Evolutionary conservation across 2,888 invertebrate species (phyloP), one percentile per base, ranked within the genome.

Genomic region (Heliconius cydno): DNA sequence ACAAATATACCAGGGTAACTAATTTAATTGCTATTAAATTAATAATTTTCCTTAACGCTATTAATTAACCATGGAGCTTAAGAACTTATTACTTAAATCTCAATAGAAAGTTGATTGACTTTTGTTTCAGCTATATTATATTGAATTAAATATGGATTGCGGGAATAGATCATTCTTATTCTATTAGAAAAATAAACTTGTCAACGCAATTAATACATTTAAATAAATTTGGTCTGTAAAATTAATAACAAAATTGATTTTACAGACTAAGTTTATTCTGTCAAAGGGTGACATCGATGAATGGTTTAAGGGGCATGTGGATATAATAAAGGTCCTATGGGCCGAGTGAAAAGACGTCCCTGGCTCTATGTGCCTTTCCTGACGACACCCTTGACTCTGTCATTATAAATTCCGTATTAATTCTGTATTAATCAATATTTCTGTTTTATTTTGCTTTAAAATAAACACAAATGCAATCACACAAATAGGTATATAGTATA

Each of bases 1-100:
- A 68, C 68, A 41, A 68, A 41, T 38, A 38, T 68, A 68, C 41
- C 68, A 68, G 68, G 68, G 68, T 68, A 68, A 68, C 13, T 68
- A 68, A 68, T 68, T 68, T 25, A 68, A 68, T 68, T 68, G 68
- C 68, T 68, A n/a, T 41, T 68, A 41, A 68, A 68, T 25, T n/a
- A 25, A 41, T 68, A 41, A 25, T 68, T 68, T 68, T 41, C 13
- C 25, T 68, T 13, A 68, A 41, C 4, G 46, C 46, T 15, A 46
- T 34, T 34, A 41, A 46, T 67, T 34, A 41, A 68, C n/a, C 41
- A 34, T 22, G n/a, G n/a, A 68, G 41, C 68, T 68, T 68, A 68
- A 41, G 68, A 68, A 12, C 34, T 68, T n/a, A 38, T 22, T 25
- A 68, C 68, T 68, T 41, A 41, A 41, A 68, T 41, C n/a, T 34